Evolutionary conservation across 2,113 vertebrate species (phyloP).

Genomic region (Protomyctophum bolini): DNA sequence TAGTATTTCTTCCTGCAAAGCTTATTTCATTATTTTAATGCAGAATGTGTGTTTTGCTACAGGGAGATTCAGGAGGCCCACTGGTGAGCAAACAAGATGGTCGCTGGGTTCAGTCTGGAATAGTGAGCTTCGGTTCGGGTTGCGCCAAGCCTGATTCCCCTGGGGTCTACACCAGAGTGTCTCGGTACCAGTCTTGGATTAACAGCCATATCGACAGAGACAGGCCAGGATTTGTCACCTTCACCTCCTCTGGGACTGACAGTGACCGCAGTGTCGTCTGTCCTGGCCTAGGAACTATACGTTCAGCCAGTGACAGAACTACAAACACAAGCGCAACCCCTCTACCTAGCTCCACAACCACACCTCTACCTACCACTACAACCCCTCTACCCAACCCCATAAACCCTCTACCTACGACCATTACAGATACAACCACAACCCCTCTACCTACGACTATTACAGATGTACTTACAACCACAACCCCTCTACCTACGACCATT

Average conservation of each 20-base stretch:
- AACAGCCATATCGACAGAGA: conserved; percentile 1
- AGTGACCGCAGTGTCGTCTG: conserved; percentile 52
- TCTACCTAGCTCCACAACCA: too few species aligned
- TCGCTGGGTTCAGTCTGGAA: conserved; percentile 82
- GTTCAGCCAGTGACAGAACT: background rate
- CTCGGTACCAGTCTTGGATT: conserved; percentile 83
- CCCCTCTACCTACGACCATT: too few species aligned
- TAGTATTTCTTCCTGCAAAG: background rate
- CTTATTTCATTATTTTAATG: too few species aligned
- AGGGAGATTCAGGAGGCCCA: conserved; percentile 90
- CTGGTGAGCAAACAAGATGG: conserved; percentile 76
- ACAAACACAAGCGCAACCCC: too few species aligned
- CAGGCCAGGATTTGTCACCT: conserved; percentile 51
- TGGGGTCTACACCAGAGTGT: conserved; percentile 84
- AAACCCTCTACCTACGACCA: too few species aligned
- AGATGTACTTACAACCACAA: too few species aligned
- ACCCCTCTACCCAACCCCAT: too few species aligned
- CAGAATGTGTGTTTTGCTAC: background rate
- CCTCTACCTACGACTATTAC: too few species aligned
- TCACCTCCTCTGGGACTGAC: conserved; percentile 54
- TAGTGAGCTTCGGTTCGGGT: conserved; percentile 84
- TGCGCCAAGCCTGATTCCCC: conserved; percentile 81
- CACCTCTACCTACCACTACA: too few species aligned
- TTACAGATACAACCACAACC: too few species aligned
- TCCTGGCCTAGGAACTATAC: background rate